Conservation (phyloP, 1,140 invertebrate genomes). For the Sweltsa coloradensis region DNA sequence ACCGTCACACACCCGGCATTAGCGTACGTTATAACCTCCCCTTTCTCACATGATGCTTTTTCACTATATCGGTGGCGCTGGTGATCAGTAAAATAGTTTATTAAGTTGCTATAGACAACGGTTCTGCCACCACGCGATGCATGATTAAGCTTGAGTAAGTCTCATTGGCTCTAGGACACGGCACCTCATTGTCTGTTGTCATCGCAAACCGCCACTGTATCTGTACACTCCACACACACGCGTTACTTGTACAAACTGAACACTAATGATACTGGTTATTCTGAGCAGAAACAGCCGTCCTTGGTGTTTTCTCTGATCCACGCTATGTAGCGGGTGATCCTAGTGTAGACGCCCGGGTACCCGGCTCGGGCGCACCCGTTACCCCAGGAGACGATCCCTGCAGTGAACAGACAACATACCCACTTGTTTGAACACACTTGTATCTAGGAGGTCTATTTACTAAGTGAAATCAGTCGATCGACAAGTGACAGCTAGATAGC, state of each 20-base stretch:
- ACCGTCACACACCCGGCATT: no score
- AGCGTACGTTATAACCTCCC: no score
- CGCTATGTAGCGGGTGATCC: slow-evolving; percentile 56
- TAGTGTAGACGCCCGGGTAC: slow-evolving; percentile 69
- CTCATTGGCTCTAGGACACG: background rate
- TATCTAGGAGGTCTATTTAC: background rate
- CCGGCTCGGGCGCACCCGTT: slow-evolving; percentile 52
- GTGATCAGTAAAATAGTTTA: background rate
- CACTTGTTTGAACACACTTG: background rate
- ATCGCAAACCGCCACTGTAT: background rate
- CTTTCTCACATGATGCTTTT: no score
- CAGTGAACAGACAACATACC: background rate
- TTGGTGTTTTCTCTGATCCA: slow-evolving; percentile 65
- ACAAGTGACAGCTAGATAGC: background rate
- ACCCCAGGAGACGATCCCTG: slow-evolving; percentile 35
- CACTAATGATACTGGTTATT: slow-evolving; percentile 25
- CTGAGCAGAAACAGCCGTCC: slow-evolving; percentile 56
- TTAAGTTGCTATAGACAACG: background rate
- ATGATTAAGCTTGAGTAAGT: background rate
- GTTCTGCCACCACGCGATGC: background rate
- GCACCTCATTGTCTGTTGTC: background rate
- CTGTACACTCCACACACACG: no score
- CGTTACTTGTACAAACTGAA: no score
- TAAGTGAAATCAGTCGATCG: background rate
- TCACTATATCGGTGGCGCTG: no score